Base-by-base conservation (phyloP, 2,888 invertebrate genomes). In the Koerneria pararmatus region DNA sequence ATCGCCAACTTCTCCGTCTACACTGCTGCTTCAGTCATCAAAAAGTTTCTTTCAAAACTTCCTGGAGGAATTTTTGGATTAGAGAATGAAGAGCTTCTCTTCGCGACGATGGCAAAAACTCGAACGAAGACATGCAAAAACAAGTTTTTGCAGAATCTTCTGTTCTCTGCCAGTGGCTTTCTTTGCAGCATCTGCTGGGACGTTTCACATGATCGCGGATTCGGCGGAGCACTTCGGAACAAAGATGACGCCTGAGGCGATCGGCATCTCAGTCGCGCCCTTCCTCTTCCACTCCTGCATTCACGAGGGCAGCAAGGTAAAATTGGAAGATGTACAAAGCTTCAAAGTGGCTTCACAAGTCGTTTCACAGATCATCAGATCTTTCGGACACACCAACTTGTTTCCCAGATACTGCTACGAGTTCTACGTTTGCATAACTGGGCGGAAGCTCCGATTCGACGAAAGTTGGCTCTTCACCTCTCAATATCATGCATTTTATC, bases 401-500 rank as follows among this genome's bases (percentile, higher is more conserved):
- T 97, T 97, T 85, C 95, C 95, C 1, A 89, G 67, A 62, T 67
- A 82, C 65, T 82, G 82, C 86, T 95, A 95, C 84, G 93, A 93
- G 85, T 95, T 91, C 85, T 95, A 95, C 85, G 93, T 93, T 32
- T 88, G 93, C 48, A 93, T 94, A 67, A 94, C 93, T 27, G 94
- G 94, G 0, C 88, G 93, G 65, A 92, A 93, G 74, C 87, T 94
- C 73, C 90, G 92, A 80, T 92, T 94, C 62, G 91, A 91, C 86
- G 92, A 93, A 84, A 92, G 93, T 85, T 93, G 93, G 92, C 92
- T 93, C 80, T 93, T 93, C 86, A 92, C 92, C 77, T 93, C 93
- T 85, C 80, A 83, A 54, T 79, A 77, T 67, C 81, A n/a, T n/a
- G n/a, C n/a, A n/a, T n/a, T n/a, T n/a, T n/a, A n/a, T n/a, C n/a